phyloP scores from a whole-genome alignment of 2,797 vertebrate species.

The Ctenopoma kingsleyae region DNA sequence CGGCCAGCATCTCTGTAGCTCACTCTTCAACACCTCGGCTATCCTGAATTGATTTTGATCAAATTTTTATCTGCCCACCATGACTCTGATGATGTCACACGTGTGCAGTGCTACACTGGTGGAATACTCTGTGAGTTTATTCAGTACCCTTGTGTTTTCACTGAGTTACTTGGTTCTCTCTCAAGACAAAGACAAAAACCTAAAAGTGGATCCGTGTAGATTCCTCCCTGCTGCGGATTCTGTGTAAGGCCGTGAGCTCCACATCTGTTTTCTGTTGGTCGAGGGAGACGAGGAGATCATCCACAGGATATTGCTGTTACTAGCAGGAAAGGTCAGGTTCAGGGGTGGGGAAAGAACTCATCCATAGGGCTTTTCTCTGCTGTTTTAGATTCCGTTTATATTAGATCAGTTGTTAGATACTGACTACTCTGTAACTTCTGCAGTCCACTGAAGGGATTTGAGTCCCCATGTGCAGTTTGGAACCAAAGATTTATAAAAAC shows the following conservation, averaged over 20 bases:
- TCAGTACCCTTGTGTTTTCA: background rate
- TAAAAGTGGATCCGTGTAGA: slow-evolving; percentile 4
- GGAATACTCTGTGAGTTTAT: background rate
- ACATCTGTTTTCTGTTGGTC: slow-evolving; percentile 86
- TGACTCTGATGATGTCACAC: background rate
- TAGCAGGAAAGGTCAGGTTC: slow-evolving; percentile 75
- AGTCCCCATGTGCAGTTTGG: slow-evolving; percentile 23
- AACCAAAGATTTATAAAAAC: slow-evolving; percentile 1
- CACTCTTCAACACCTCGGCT: too few species aligned
- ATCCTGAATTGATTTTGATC: too few species aligned
- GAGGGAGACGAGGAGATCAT: slow-evolving; percentile 82
- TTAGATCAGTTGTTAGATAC: slow-evolving; percentile 65
- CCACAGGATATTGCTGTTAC: slow-evolving; percentile 87
- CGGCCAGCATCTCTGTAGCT: too few species aligned
- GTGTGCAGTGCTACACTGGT: background rate
- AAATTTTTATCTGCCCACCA: too few species aligned
- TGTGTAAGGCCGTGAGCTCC: slow-evolving; percentile 66
- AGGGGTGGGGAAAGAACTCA: slow-evolving; percentile 70
- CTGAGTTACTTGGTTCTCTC: slow-evolving; percentile 5
- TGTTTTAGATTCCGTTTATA: slow-evolving; percentile 68
- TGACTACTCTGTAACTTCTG: slow-evolving; percentile 42
- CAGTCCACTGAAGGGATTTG: slow-evolving; percentile 34
- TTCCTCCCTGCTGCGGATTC: slow-evolving; percentile 49
- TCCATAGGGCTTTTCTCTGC: slow-evolving; percentile 67
- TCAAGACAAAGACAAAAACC: background rate